Percentiles rank a stretch among this genome's conserved stretches.
Evolutionary conservation across 2,888 invertebrate genomes (phyloP).

Genomic region (Notodromas monacha): DNA sequence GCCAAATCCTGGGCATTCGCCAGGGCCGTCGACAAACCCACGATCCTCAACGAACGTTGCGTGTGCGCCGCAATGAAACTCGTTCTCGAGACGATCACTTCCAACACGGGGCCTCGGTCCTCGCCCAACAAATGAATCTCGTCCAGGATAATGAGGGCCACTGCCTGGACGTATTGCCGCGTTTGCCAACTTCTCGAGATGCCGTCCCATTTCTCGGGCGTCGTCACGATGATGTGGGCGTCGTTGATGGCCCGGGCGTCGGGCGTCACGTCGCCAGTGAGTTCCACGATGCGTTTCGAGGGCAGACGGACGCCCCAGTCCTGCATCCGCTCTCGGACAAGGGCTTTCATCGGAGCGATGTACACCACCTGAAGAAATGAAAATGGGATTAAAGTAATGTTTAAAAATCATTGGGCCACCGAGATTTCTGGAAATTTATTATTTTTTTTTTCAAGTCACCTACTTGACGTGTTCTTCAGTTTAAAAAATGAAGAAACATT

Average conservation of each 20-base stretch:
- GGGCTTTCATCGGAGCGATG: constrained; percentile 86
- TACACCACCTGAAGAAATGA: constrained; percentile 65
- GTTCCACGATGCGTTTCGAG: constrained; percentile 48
- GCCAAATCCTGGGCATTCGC: constrained; percentile 90
- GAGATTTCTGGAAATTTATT: too few species aligned
- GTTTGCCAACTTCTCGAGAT: constrained; percentile 95
- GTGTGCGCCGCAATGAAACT: constrained; percentile 83
- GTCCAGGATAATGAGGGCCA: constrained; percentile 74
- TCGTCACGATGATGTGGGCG: constrained; percentile 81
- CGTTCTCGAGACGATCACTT: constrained; percentile 87
- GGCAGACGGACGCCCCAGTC: constrained; percentile 69
- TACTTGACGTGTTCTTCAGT: too few species aligned
- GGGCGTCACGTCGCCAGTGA: constrained; percentile 74
- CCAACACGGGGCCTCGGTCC: constrained; percentile 30
- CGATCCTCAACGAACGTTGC: constrained; percentile 40
- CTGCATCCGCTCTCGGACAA: constrained; percentile 74
- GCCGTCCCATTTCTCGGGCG: constrained; percentile 99
- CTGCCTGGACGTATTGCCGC: constrained; percentile 60
- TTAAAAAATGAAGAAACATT: too few species aligned
- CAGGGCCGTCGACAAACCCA: constrained; percentile 84
- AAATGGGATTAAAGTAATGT: too few species aligned
- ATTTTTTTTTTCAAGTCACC: too few species aligned
- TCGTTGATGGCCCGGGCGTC: constrained; percentile 42
- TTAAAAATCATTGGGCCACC: too few species aligned
- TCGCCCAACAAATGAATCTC: constrained; percentile 82